These are phyloP conservation scores for Cosmorhoe ocellata DNA, from an alignment of 2,888 invertebrate genomes.

Conservation along the genomic window DNA sequence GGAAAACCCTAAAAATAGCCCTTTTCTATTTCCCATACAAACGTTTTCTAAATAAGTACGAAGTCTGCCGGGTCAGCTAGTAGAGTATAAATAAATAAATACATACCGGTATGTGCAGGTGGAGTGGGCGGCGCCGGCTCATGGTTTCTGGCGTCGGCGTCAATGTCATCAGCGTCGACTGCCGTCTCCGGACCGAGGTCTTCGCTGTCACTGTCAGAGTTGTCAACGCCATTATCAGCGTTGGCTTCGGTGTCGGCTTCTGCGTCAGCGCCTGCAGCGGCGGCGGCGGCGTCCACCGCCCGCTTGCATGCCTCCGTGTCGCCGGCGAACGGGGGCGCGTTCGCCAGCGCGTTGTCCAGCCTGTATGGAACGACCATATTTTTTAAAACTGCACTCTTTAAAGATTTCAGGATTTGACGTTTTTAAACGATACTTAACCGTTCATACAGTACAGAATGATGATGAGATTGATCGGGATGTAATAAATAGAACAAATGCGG, in stretches of 20 bases:
- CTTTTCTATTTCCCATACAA: too few relatives aligned
- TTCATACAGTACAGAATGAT: too few relatives aligned
- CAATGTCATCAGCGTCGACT: constrained; percentile 86
- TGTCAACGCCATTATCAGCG: constrained; percentile 66
- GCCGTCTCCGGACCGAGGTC: constrained; percentile 90
- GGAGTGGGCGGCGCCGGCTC: constrained; percentile 82
- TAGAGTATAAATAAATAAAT: neutral
- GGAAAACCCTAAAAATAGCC: too few relatives aligned
- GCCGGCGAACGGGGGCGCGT: constrained; percentile 71
- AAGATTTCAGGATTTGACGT: too few relatives aligned
- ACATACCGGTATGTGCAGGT: constrained; percentile 80
- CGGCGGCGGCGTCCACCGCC: constrained; percentile 53
- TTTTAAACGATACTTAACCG: too few relatives aligned
- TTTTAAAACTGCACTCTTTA: too few relatives aligned
- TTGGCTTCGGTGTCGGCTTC: constrained; percentile 41
- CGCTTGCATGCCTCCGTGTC: constrained; percentile 68
- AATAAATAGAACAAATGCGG: too few relatives aligned
- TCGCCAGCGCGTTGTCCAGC: constrained; percentile 79
- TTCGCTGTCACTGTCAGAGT: constrained; percentile 83
- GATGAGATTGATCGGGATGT: too few relatives aligned
- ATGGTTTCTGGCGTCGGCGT: constrained; percentile 65
- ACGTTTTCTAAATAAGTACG: too few relatives aligned
- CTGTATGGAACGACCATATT: constrained; percentile 37
- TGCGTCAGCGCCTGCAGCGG: constrained; percentile 43
- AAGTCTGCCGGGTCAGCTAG: too few relatives aligned